phyloP scores from a whole-genome alignment of 2,797 vertebrate species.

The Anisognathus igniventris region DNA sequence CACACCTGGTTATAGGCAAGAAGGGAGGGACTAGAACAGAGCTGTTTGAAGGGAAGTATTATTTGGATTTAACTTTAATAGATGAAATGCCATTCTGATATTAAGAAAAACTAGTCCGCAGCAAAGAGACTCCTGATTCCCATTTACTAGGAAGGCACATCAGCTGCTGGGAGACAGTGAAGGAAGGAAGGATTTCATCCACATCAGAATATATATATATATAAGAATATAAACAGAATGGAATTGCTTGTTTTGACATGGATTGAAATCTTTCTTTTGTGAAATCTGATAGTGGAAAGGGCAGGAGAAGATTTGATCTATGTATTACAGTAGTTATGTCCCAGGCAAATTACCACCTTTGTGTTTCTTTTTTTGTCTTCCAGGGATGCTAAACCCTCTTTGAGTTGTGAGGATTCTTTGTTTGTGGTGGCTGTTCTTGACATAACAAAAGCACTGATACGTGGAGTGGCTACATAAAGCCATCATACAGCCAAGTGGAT shows the following conservation, averaged over 20 bases:
- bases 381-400: background rate
- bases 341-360: background rate
- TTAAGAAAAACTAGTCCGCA: background rate
- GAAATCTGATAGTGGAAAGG: background rate
- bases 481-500: background rate
- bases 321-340: background rate
- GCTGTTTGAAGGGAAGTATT: background rate
- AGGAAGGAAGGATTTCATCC: background rate
- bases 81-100: background rate
- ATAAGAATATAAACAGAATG: background rate
- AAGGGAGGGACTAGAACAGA: background rate
- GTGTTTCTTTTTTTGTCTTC: background rate
- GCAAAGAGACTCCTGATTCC: background rate
- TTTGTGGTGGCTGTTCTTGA: background rate
- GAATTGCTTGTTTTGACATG: background rate
- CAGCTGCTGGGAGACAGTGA: background rate
- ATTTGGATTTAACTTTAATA: background rate
- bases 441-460: background rate
- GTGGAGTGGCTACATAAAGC: background rate
- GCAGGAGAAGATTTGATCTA: background rate
- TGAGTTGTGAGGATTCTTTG: background rate
- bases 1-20: background rate
- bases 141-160: background rate
- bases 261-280: background rate
- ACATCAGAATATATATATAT: background rate